Conservation (phyloP, 2,888 invertebrate species). For the Mactromeris polynyma region DNA sequence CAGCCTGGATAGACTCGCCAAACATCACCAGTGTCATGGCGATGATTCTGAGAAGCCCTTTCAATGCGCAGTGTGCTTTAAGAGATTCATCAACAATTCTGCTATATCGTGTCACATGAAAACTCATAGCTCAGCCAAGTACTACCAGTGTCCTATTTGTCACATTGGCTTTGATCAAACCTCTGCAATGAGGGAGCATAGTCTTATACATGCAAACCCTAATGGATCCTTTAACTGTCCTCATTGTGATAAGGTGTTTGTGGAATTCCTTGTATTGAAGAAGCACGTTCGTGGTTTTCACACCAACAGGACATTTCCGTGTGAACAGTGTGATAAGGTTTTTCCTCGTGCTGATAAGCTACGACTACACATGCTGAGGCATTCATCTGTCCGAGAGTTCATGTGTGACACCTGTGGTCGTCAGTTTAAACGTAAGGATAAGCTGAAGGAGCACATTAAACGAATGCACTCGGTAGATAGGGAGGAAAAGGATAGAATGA, state of each 20-base stretch:
- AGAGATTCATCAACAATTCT: constrained; percentile 91
- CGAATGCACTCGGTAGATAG: constrained; percentile 90
- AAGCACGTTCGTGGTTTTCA: constrained; percentile 93
- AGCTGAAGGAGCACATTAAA: constrained; percentile 91
- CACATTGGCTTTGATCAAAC: constrained; percentile 90
- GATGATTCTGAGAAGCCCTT: constrained; percentile 90
- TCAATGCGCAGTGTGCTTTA: constrained; percentile 89
- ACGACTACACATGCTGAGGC: constrained; percentile 91
- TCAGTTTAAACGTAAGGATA: constrained; percentile 91
- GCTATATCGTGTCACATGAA: constrained; percentile 92
- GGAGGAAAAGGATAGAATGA: constrained; percentile 77
- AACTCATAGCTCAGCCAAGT: constrained; percentile 90
- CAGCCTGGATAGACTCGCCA: constrained; percentile 90
- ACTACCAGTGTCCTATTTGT: constrained; percentile 92
- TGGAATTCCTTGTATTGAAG: constrained; percentile 91
- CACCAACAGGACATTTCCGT: constrained; percentile 91
- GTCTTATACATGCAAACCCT: constrained; percentile 89
- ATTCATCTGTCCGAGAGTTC: constrained; percentile 91
- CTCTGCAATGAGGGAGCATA: constrained; percentile 90
- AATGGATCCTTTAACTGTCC: constrained; percentile 91
- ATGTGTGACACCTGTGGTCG: constrained; percentile 93
- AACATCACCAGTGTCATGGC: constrained; percentile 91
- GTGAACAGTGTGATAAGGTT: constrained; percentile 91
- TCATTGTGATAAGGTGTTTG: constrained; percentile 91
- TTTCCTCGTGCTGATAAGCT: constrained; percentile 92